Evolutionary conservation across 2,888 invertebrate genomes (phyloP), one percentile per base, ranked within the genome.

Genomic region (Clivina fossor): DNA sequence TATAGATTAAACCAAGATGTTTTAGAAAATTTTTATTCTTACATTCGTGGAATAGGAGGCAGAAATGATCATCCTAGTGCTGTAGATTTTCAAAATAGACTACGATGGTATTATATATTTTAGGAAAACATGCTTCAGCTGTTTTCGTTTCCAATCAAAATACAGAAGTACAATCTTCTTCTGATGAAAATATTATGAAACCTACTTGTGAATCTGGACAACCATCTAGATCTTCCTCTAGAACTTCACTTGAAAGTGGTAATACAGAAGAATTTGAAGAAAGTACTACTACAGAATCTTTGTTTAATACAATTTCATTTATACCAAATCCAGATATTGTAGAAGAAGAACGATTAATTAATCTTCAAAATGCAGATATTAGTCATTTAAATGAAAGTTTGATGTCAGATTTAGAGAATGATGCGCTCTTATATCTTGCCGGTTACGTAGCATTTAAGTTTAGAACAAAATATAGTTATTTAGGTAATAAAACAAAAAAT

Each of bases 71-170:
- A 37, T 37, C 37, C 37, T 9, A 13, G 13, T 37, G 37, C 37
- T 5, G 15, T 16, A 15, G 37, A 37, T 37, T 37, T 37, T 37
- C 37, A 37, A 15, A n/a, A 37, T 16, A n/a, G 37, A 37, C 16
- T 37, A n/a, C n/a, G 37, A 37, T 37, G 37, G 15, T 35, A n/a
- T n/a, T n/a, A n/a, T n/a, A 35, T 35, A 35, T 35, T 8, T 35
- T 35, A 9, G 37, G 37, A 13, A 35, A 35, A 35, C 37, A 37
- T 37, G 37, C 37, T 37, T 37, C 37, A 4, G 37, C 37, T 8
- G 37, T 37, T 4, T 37, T 37, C 19, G 37, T 37, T 2, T 13
- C 5, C n/a, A 37, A 15, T 16, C 11, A 37, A 16, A 37, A 37
- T 16, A 37, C 37, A 18, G 37, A 37, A 37, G n/a, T 37, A 2